Conservation (phyloP, 2,888 invertebrate species). For the Lasioglossum leucozonium region DNA sequence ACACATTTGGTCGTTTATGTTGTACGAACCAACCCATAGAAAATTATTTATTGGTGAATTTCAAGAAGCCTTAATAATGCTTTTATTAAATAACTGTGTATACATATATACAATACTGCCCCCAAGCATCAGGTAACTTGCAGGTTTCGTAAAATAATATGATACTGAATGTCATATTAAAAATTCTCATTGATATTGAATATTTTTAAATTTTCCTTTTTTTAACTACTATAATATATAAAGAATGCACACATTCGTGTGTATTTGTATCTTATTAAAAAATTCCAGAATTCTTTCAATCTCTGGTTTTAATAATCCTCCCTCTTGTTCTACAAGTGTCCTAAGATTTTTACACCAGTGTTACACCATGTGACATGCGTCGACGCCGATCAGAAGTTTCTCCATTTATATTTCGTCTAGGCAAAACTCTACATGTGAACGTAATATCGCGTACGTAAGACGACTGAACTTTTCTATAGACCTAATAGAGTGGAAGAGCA, state of each 20-base stretch:
- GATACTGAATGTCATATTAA: too few relatives aligned
- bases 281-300: too few relatives aligned
- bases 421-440: background rate
- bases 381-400: background rate
- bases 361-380: background rate
- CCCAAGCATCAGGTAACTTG: too few relatives aligned
- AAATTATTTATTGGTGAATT: background rate
- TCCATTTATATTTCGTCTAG: background rate
- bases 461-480: conserved; percentile 12
- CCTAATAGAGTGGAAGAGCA: conserved; percentile 14
- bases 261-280: too few relatives aligned
- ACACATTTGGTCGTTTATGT: background rate
- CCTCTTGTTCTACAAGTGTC: background rate
- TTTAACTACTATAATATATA: too few relatives aligned
- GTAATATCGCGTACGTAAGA: background rate
- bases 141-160: too few relatives aligned
- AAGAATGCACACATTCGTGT: too few relatives aligned
- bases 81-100: too few relatives aligned
- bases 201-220: too few relatives aligned
- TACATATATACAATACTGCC: too few relatives aligned
- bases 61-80: too few relatives aligned
- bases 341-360: background rate
- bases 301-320: background rate
- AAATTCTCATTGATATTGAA: too few relatives aligned
- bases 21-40: background rate